Percentiles rank a stretch among this genome's conserved stretches.
Conservation (phyloP, 2,888 invertebrate genomes). For the Pandemis corylana region DNA sequence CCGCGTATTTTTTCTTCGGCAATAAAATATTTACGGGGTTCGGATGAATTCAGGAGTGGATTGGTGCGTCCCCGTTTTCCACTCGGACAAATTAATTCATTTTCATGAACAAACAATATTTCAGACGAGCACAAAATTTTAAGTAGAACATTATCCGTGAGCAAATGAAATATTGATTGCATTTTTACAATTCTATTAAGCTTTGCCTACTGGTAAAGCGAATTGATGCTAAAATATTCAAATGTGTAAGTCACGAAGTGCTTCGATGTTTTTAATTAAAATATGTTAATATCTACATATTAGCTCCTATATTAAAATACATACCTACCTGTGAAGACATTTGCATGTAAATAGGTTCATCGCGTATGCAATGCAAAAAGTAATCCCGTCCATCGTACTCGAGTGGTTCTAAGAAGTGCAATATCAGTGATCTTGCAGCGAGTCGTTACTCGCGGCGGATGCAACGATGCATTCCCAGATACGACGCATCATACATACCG, state of each 20-base stretch:
- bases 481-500: constrained; percentile 49
- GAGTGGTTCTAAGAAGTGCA: constrained; percentile 72
- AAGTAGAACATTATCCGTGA: constrained; percentile 17
- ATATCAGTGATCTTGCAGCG: constrained; percentile 72
- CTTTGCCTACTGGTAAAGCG: constrained; percentile 20
- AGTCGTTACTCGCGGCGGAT: constrained; percentile 66
- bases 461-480: constrained; percentile 74
- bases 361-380: constrained; percentile 55
- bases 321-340: constrained; percentile 12
- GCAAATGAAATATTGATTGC: constrained; percentile 30
- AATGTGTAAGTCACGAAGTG: constrained; percentile 5
- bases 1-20: constrained; percentile 72
- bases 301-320: neutral
- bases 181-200: constrained; percentile 29
- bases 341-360: constrained; percentile 12
- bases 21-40: constrained; percentile 82
- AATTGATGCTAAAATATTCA: constrained; percentile 28
- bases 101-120: constrained; percentile 70
- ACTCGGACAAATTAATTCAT: constrained; percentile 76
- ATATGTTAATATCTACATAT: neutral
- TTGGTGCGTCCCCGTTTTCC: constrained; percentile 65
- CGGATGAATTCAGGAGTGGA: constrained; percentile 74
- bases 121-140: constrained; percentile 19
- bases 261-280: constrained; percentile 14
- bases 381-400: constrained; percentile 62